Percentiles rank a stretch among this genome's conserved stretches.
These are phyloP conservation scores for Budorcas taxicolor DNA, from an alignment of 2,113 vertebrate genomes.

Conservation along the genomic window DNA sequence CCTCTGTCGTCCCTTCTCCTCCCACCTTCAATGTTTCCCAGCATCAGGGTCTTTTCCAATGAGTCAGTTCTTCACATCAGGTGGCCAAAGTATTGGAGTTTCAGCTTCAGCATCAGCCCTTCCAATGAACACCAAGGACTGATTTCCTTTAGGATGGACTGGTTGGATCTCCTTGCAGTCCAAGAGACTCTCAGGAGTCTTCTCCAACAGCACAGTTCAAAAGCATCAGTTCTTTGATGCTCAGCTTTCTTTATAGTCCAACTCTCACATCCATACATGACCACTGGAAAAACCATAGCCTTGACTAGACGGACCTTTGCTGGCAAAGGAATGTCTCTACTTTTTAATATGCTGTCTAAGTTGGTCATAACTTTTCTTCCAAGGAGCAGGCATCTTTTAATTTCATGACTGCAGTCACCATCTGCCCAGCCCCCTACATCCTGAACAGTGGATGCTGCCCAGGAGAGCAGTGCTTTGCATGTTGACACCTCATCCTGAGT, in stretches of 20 bases:
- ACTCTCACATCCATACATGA: neutral
- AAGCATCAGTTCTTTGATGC: rapidly evolving
- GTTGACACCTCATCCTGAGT: rapidly evolving
- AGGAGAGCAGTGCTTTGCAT: neutral
- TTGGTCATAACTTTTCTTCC: neutral
- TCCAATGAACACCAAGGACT: neutral
- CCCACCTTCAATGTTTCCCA: neutral
- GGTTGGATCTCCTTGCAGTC: neutral
- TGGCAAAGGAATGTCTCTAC: neutral
- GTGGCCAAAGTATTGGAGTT: neutral
- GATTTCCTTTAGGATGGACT: neutral
- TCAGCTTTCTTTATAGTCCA: neutral
- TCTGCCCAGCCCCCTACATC: neutral
- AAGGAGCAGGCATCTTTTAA: neutral
- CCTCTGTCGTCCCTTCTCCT: neutral
- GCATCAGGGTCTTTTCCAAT: neutral
- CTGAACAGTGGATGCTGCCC: neutral
- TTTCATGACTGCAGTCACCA: neutral
- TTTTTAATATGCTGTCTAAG: neutral
- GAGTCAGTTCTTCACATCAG: rapidly evolving
- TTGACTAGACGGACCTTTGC: neutral
- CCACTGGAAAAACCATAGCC: neutral
- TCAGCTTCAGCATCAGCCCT: neutral
- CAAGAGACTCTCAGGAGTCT: neutral
- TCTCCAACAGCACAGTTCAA: neutral